phyloP scores from a whole-genome alignment of 2,888 invertebrate genomes.

The Nephrocerus scutellatus region DNA sequence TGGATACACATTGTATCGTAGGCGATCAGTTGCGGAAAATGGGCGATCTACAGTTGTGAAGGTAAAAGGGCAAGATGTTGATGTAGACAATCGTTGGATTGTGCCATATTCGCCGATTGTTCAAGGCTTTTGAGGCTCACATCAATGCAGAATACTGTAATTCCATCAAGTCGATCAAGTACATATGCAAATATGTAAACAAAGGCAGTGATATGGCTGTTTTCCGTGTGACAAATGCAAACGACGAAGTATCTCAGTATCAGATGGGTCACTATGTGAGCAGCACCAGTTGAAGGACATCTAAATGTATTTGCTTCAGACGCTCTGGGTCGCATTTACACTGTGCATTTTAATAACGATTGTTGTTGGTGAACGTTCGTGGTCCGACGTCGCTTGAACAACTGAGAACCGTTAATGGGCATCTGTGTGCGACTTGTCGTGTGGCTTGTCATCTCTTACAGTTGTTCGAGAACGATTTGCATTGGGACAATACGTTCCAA shows the following conservation, averaged over 20 bases:
- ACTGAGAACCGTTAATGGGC: no score
- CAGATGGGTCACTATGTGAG: no score
- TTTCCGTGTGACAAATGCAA: no score
- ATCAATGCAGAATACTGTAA: constrained; percentile 44
- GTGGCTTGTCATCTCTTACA: constrained; percentile 1
- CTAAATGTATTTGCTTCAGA: no score
- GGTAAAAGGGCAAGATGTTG: no score
- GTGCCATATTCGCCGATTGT: constrained; percentile 33
- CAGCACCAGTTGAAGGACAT: no score
- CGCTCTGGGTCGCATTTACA: no score
- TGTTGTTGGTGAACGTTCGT: constrained; percentile 8
- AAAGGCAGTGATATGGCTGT: constrained; percentile 41
- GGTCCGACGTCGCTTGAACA: no score
- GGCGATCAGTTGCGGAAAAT: constrained; percentile 15
- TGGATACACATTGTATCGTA: constrained; percentile 34
- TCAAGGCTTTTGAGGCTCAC: constrained; percentile 34
- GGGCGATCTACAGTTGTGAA: constrained; percentile 13
- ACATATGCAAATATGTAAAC: constrained; percentile 45
- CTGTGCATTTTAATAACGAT: constrained; percentile 2
- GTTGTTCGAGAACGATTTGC: no score
- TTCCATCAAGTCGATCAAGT: constrained; percentile 43
- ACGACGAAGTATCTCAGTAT: no score
- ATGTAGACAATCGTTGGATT: constrained; percentile 36
- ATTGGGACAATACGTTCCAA: no score
- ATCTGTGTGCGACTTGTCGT: constrained; percentile 8